Evolutionary conservation across 2,797 vertebrate genomes (phyloP).

Genomic region (Eospalax fontanierii): DNA sequence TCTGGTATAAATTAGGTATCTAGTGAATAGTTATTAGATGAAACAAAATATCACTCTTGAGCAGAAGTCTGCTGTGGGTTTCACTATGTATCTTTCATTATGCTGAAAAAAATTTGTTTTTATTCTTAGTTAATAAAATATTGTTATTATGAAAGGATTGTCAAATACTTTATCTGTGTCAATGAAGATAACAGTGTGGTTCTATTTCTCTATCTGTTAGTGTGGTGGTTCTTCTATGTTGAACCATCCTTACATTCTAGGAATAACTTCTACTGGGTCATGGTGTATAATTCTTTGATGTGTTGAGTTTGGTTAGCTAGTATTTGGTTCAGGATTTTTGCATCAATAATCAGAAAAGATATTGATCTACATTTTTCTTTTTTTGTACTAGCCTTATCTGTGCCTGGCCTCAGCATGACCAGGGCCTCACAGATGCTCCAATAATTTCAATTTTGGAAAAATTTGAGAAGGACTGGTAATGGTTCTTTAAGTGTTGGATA

Average conservation of each 20-base stretch:
- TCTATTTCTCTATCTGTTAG: not conserved
- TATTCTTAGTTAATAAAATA: not conserved
- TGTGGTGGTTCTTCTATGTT: not conserved
- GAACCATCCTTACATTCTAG: not conserved
- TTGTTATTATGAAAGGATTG: not conserved
- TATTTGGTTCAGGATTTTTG: not conserved
- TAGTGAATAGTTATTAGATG: not conserved
- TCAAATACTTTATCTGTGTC: not conserved
- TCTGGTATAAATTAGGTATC: not conserved
- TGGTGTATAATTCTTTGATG: not conserved
- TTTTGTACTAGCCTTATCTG: not conserved
- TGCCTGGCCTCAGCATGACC: not conserved
- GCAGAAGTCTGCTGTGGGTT: not conserved
- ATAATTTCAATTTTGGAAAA: not conserved
- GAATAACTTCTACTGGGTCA: not conserved
- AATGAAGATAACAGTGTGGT: not conserved
- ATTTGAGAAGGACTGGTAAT: not conserved
- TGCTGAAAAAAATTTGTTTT: not conserved
- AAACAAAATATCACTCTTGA: not conserved
- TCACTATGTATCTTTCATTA: not conserved
- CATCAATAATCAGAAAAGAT: not conserved
- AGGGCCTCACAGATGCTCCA: not conserved
- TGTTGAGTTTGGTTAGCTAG: not conserved
- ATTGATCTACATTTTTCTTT: not conserved
- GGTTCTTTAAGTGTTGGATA: not conserved